Conservation (phyloP, 2,113 vertebrate species). For the Nothocercus nigrocapillus region DNA sequence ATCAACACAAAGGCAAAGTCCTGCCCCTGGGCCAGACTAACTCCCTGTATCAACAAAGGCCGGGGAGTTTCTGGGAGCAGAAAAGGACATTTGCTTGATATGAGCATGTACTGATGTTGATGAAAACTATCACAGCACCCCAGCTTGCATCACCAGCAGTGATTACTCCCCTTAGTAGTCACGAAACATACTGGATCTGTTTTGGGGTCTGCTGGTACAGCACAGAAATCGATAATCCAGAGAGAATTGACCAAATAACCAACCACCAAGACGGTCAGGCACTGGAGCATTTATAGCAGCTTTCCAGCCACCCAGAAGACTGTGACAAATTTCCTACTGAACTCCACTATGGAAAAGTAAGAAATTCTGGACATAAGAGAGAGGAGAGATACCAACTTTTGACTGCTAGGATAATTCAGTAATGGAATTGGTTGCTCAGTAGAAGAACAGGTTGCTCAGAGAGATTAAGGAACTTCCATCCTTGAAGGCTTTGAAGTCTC, state of each 20-base stretch:
- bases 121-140: not conserved
- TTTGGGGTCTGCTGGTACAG: not conserved
- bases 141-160: not conserved
- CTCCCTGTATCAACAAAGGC: not conserved
- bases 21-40: not conserved
- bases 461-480: not conserved
- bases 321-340: not conserved
- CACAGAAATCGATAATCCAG: not conserved
- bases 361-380: not conserved
- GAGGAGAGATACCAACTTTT: not conserved
- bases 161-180: not conserved
- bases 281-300: not conserved
- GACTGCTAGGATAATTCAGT: not conserved
- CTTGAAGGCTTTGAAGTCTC: not conserved
- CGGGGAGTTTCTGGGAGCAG: not conserved
- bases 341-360: not conserved
- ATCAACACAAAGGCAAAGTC: not conserved
- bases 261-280: not conserved
- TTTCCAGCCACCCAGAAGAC: not conserved
- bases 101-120: not conserved
- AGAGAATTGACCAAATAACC: not conserved
- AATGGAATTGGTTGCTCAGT: not conserved
- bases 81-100: not conserved
- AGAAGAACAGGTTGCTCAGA: not conserved
- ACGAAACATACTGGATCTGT: not conserved